These are phyloP conservation scores for Caenorhabditis sulstoni DNA, from an alignment of 2,888 invertebrate species.

Conservation along the genomic window DNA sequence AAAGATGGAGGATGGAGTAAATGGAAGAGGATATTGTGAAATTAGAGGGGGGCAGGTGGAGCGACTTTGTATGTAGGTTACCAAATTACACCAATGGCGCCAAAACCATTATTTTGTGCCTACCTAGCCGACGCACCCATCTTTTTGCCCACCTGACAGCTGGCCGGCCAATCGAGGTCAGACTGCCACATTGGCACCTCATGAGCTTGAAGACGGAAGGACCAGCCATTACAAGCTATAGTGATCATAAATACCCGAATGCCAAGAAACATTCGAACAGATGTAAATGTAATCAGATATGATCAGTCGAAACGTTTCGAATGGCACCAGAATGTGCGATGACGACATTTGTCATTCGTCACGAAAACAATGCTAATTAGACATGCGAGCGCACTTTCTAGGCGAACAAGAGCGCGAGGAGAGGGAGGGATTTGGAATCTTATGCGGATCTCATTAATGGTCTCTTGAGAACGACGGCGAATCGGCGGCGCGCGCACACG, in stretches of 20 bases:
- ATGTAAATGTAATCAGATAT: slow-evolving; percentile 51
- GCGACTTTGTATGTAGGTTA: neutral
- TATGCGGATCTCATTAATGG: slow-evolving; percentile 52
- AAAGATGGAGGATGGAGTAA: too few species aligned
- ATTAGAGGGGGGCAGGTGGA: too few species aligned
- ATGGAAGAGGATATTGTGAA: too few species aligned
- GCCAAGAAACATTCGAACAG: slow-evolving; percentile 1
- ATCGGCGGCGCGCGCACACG: neutral
- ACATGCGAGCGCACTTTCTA: slow-evolving; percentile 38
- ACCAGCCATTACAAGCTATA: neutral
- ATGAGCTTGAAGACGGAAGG: neutral
- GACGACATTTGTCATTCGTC: slow-evolving; percentile 34
- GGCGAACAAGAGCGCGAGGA: slow-evolving; percentile 4
- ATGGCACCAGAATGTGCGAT: slow-evolving; percentile 8
- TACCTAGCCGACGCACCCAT: neutral
- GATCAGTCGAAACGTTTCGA: slow-evolving; percentile 9
- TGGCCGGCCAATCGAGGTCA: neutral
- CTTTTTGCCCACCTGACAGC: neutral
- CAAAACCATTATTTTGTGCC: neutral
- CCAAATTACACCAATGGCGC: neutral
- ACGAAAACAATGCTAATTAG: slow-evolving; percentile 54
- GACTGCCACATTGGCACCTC: neutral
- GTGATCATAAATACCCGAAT: slow-evolving; percentile 22
- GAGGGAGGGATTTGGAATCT: slow-evolving; percentile 25
- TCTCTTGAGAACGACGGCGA: slow-evolving; percentile 40